Evolutionary conservation across 2,888 invertebrate species (phyloP).

Genomic region (Tromatobia lineatoria): DNA sequence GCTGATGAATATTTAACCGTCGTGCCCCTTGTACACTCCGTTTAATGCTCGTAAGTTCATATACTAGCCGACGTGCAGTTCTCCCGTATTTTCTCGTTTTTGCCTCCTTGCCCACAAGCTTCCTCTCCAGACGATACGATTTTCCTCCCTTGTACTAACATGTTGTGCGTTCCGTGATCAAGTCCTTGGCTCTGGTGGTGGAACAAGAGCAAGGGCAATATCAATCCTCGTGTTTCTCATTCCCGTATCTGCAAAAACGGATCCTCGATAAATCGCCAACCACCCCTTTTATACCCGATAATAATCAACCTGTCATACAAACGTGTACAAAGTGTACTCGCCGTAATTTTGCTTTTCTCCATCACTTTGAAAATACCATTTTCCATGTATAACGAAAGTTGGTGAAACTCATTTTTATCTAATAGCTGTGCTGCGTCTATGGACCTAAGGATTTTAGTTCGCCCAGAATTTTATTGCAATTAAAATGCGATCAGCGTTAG

Average conservation of each 20-base stretch:
- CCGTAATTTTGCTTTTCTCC: constrained; percentile 16
- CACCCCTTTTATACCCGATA: constrained; percentile 8
- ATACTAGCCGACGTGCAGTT: constrained; percentile 11
- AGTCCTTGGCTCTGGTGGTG: constrained; percentile 16
- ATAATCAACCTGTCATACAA: constrained; percentile 50
- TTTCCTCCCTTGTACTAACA: background rate
- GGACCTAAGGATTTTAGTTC: background rate
- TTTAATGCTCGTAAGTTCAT: constrained; percentile 48
- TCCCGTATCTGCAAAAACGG: background rate
- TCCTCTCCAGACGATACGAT: constrained; percentile 5
- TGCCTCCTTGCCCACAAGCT: background rate
- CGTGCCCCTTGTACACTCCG: constrained; percentile 57
- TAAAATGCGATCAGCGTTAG: background rate
- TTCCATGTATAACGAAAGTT: background rate
- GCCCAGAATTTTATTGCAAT: background rate
- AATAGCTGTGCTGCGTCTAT: background rate
- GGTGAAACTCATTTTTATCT: background rate
- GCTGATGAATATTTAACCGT: constrained; percentile 76
- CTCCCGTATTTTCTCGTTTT: constrained; percentile 42
- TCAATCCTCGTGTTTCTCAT: background rate
- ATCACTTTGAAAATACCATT: constrained; percentile 33
- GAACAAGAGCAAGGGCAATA: background rate
- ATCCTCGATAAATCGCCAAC: background rate
- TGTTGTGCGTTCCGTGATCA: constrained; percentile 20
- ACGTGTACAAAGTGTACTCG: constrained; percentile 3